A percentile compares a stretch with the other conserved stretches of the same genome.
These are phyloP conservation scores for Engystomops pustulosus DNA, from an alignment of 2,113 vertebrate species.

Conservation along the genomic window DNA sequence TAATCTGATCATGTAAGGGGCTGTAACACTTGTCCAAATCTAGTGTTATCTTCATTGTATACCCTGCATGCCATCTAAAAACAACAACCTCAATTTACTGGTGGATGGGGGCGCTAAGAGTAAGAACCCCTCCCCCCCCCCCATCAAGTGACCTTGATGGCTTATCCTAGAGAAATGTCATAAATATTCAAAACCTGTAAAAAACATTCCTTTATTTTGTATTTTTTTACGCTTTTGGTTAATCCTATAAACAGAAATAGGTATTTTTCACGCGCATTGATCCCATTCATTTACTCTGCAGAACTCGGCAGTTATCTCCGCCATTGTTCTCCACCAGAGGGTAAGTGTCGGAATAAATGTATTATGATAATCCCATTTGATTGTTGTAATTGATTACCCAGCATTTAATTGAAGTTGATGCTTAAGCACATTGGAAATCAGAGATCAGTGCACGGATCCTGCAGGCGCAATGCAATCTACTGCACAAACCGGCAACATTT, in stretches of 20 bases:
- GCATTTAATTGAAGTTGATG: conserved; percentile 55
- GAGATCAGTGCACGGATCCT: conserved; percentile 39
- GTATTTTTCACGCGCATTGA: neutral
- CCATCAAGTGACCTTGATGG: no score
- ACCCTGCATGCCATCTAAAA: no score
- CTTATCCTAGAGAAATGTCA: no score
- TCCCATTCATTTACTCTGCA: neutral
- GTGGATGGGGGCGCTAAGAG: no score
- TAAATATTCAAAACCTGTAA: no score
- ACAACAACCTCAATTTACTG: no score
- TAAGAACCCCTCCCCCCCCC: no score
- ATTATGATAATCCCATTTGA: conserved; percentile 50
- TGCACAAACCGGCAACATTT: conserved; percentile 26
- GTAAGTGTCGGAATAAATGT: conserved; percentile 32
- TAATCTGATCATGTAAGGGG: no score
- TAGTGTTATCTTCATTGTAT: no score
- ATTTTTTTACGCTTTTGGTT: no score
- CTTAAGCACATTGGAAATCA: conserved; percentile 48
- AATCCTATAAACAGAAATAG: neutral
- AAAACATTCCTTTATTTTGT: no score
- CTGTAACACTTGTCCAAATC: no score
- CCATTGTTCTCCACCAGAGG: conserved; percentile 11
- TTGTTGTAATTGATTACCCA: conserved; percentile 53
- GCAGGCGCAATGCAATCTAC: conserved; percentile 47
- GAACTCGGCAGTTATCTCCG: neutral